Conservation (phyloP, 1,140 invertebrate genomes). For the silkworm (Bombyx mori) region ASM3026992v2 NC_085125.1:55001-55500, state of each 20-base stretch:
- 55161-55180: constrained; percentile 6
- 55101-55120: neutral
- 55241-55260: constrained; percentile 25
- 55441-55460: no score
- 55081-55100: neutral
- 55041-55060: constrained; percentile 11
- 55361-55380: constrained; percentile 59
- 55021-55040: constrained; percentile 9
- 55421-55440: constrained; percentile 21
- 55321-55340: constrained; percentile 58
- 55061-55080: constrained; percentile 7
- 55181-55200: constrained; percentile 8
- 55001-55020: neutral
- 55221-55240: constrained; percentile 22
- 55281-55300: constrained; percentile 65
- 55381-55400: constrained; percentile 70
- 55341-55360: constrained; percentile 73
- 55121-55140: constrained; percentile 8
- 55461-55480: no score
- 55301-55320: constrained; percentile 54
- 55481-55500: no score
- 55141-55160: constrained; percentile 9
- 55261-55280: constrained; percentile 33
- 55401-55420: constrained; percentile 42
- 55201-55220: neutral